These are phyloP conservation scores for Drosophila testacea DNA, from an alignment of 2,888 invertebrate species.

Conservation along the genomic window DNA sequence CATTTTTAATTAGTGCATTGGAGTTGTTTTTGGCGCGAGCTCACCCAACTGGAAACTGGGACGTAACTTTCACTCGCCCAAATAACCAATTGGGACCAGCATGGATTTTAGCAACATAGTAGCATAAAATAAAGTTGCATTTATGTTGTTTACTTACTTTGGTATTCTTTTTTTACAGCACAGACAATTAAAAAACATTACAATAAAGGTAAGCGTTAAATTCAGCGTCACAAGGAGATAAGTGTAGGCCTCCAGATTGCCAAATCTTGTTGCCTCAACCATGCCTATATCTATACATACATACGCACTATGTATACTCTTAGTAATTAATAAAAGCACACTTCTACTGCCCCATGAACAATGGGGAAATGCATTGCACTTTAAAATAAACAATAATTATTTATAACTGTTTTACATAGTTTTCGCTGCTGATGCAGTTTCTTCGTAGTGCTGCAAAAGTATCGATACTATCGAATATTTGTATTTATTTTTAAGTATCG, in stretches of 20 bases:
- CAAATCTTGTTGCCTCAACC: conserved; percentile 64
- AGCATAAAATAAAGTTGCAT: too few relatives aligned
- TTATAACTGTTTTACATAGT: conserved; percentile 41
- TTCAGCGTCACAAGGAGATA: conserved; percentile 83
- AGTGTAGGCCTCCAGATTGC: conserved; percentile 66
- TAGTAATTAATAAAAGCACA: conserved; percentile 34
- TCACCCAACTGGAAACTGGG: conserved; percentile 72
- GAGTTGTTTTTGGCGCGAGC: conserved; percentile 45
- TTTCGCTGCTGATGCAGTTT: conserved; percentile 51
- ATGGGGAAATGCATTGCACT: conserved; percentile 49
- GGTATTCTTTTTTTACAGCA: conserved; percentile 91
- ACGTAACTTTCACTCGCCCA: conserved; percentile 67
- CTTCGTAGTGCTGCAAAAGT: not conserved
- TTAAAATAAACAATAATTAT: conserved; percentile 36
- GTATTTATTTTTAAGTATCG: too few relatives aligned
- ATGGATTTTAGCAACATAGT: too few relatives aligned
- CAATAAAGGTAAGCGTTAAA: conserved; percentile 85
- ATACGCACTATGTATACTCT: conserved; percentile 52
- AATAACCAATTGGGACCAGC: conserved; percentile 7
- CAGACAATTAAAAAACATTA: conserved; percentile 89
- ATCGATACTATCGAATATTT: too few relatives aligned
- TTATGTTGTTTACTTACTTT: conserved; percentile 87
- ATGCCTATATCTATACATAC: conserved; percentile 50
- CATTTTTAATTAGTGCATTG: conserved; percentile 26
- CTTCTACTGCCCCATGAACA: conserved; percentile 24